Evolutionary conservation across 2,888 invertebrate genomes (phyloP).

Genomic region (Geotrupes spiniger): DNA sequence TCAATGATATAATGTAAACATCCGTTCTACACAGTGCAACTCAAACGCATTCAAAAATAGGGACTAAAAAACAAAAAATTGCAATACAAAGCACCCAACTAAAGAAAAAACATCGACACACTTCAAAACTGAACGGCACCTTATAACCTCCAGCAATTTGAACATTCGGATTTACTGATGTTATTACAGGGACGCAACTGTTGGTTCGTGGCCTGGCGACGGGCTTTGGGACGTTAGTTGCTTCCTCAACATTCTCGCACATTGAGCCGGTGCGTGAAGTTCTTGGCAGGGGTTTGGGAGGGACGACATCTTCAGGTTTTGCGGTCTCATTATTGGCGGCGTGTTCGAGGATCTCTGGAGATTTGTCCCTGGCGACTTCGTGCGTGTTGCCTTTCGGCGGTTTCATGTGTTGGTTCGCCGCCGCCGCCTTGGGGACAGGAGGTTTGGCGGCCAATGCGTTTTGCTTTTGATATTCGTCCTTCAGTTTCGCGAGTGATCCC

Average conservation of each 20-base stretch:
- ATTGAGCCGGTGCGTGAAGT: slow-evolving; percentile 70
- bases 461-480: slow-evolving; percentile 43
- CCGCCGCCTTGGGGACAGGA: slow-evolving; percentile 32
- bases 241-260: slow-evolving; percentile 61
- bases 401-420: too few species aligned
- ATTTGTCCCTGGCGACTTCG: too few species aligned
- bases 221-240: slow-evolving; percentile 58
- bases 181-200: slow-evolving; percentile 55
- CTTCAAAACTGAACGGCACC: slow-evolving; percentile 53
- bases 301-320: slow-evolving; percentile 34
- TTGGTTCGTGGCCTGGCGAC: slow-evolving; percentile 69
- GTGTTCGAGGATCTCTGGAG: too few species aligned
- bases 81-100: slow-evolving; percentile 10
- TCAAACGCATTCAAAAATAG: background rate
- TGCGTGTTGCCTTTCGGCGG: too few species aligned
- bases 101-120: slow-evolving; percentile 18
- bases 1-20: too few species aligned
- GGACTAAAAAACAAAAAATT: slow-evolving; percentile 22
- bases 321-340: background rate
- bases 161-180: slow-evolving; percentile 57
- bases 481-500: slow-evolving; percentile 54
- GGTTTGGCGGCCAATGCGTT: slow-evolving; percentile 50
- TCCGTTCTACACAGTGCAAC: background rate
- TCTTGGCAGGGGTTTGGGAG: slow-evolving; percentile 79
- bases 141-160: slow-evolving; percentile 66